These are phyloP conservation scores for Papilio machaon DNA, from an alignment of 1,140 invertebrate species.

Conservation along the genomic window DNA sequence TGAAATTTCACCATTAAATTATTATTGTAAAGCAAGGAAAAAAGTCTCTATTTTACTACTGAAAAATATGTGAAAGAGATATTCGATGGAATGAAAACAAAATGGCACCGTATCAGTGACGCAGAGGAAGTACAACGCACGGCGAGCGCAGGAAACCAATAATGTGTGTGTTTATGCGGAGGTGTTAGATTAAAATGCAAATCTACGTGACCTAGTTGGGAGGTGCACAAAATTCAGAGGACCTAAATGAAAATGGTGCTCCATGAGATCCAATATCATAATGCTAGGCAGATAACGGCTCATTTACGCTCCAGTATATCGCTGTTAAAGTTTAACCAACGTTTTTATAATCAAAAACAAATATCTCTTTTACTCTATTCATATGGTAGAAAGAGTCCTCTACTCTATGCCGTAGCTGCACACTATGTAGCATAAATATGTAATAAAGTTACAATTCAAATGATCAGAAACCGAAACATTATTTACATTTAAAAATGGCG, in stretches of 20 bases:
- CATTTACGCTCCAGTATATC: background rate
- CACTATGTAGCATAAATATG: background rate
- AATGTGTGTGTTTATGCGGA: slow-evolving; percentile 19
- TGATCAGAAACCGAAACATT: background rate
- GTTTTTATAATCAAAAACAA: background rate
- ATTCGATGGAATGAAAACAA: background rate
- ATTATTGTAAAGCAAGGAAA: background rate
- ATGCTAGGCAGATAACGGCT: background rate
- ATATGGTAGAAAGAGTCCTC: background rate
- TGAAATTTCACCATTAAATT: background rate
- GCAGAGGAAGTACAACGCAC: background rate
- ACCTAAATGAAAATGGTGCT: slow-evolving; percentile 15
- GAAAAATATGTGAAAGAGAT: background rate
- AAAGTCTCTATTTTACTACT: background rate
- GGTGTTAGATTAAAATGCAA: slow-evolving; percentile 26
- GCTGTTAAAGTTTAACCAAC: background rate
- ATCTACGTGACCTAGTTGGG: slow-evolving; percentile 11
- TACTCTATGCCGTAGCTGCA: too few species aligned
- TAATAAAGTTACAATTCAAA: background rate
- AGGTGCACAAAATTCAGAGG: slow-evolving; percentile 5
- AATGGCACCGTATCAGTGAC: background rate
- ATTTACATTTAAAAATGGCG: background rate
- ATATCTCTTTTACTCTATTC: background rate
- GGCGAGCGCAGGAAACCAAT: background rate
- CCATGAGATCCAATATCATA: slow-evolving; percentile 17